phyloP scores from a whole-genome alignment of 2,888 invertebrate species.

The Cheilosia variabilis region DNA sequence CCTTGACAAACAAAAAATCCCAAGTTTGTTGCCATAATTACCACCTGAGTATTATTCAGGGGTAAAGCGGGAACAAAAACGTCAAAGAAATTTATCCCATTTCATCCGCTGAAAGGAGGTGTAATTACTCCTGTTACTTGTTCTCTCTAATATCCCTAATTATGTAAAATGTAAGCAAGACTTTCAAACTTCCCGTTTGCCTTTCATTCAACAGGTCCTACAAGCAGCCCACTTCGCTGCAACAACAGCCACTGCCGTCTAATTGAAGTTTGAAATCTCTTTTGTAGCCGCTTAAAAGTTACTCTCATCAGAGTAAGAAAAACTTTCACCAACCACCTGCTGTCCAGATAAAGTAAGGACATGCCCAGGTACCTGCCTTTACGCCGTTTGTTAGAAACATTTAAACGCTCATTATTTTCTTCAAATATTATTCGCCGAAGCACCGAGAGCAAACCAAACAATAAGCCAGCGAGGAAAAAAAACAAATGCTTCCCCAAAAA shows the following conservation, averaged over 20 bases:
- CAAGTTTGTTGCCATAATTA: neutral
- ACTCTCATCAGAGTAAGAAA: slow-evolving; percentile 24
- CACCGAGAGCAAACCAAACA: slow-evolving; percentile 17
- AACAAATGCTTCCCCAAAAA: neutral
- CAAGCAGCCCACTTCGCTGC: slow-evolving; percentile 1
- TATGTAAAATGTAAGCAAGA: neutral
- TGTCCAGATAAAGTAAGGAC: slow-evolving; percentile 13
- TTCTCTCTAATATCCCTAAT: neutral
- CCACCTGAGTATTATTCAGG: neutral
- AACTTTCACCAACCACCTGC: slow-evolving; percentile 49
- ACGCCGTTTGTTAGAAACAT: slow-evolving; percentile 13
- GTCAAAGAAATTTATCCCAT: neutral
- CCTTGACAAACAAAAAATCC: neutral
- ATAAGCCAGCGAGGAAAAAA: neutral
- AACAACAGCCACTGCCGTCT: slow-evolving; percentile 13
- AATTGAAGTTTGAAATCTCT: slow-evolving; percentile 60
- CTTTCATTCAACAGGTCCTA: slow-evolving; percentile 3
- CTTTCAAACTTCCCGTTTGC: neutral
- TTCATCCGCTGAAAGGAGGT: neutral
- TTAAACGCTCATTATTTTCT: slow-evolving; percentile 66
- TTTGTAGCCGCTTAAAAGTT: slow-evolving; percentile 45
- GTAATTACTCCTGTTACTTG: neutral
- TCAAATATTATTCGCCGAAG: slow-evolving; percentile 43
- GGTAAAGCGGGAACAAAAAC: neutral
- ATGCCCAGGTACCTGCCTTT: neutral